Conservation (phyloP, 1,140 invertebrate genomes). For the Aphelinus atriplicis region DNA sequence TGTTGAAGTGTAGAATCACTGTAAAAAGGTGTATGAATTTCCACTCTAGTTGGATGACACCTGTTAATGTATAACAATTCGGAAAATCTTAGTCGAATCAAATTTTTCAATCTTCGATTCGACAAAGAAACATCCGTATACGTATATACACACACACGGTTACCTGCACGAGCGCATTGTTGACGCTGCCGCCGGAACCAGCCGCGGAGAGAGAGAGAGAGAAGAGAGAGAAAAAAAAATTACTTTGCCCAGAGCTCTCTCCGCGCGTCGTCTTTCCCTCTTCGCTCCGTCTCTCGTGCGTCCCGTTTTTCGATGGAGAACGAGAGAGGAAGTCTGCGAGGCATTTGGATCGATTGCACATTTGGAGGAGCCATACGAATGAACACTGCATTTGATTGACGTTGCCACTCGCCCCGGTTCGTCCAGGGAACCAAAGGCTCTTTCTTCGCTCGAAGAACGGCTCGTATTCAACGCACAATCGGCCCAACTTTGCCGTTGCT, state of each 20-base stretch:
- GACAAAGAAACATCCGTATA: too few species aligned
- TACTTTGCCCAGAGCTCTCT: constrained; percentile 8
- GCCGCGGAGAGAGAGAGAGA: constrained; percentile 11
- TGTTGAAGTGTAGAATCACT: too few species aligned
- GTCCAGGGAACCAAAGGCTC: too few species aligned
- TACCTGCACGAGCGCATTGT: constrained; percentile 42
- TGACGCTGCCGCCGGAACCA: constrained; percentile 35
- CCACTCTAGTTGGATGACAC: not conserved
- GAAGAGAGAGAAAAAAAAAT: constrained; percentile 28
- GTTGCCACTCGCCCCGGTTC: not conserved
- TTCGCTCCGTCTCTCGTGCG: not conserved
- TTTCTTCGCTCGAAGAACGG: constrained; percentile 10
- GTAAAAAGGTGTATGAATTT: too few species aligned
- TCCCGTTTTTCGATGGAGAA: constrained; percentile 33
- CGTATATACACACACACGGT: too few species aligned
- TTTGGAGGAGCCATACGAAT: constrained; percentile 9
- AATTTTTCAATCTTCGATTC: too few species aligned
- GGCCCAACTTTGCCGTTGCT: too few species aligned
- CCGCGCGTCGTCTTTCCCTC: constrained; percentile 23
- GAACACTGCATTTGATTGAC: not conserved
- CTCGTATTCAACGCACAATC: not conserved
- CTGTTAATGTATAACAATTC: too few species aligned
- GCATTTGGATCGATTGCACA: constrained; percentile 18
- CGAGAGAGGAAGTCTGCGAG: constrained; percentile 24
- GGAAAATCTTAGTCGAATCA: too few species aligned